These are phyloP conservation scores for Hemiscyllium ocellatum DNA, from an alignment of 2,113 vertebrate species.

Conservation along the genomic window DNA sequence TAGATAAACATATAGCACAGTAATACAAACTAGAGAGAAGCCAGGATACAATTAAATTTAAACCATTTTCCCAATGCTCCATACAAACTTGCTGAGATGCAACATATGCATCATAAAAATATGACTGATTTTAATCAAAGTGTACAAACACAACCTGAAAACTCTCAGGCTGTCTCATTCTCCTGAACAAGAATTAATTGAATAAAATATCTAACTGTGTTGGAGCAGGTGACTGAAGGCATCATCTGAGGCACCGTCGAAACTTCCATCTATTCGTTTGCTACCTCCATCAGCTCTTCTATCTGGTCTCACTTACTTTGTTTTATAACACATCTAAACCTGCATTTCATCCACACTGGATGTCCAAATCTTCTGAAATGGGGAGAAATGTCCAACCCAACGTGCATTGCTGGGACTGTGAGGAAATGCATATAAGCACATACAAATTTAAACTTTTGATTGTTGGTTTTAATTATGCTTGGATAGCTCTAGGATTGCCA, in stretches of 20 bases:
- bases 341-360: background rate
- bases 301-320: background rate
- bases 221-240: background rate
- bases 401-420: no score
- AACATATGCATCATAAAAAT: background rate
- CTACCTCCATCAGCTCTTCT: background rate
- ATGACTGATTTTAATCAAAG: background rate
- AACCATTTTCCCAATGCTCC: background rate
- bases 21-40: background rate
- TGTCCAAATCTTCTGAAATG: no score
- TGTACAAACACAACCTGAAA: background rate
- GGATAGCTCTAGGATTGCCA: no score
- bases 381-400: no score
- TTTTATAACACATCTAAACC: background rate
- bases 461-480: no score
- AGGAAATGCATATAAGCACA: no score
- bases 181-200: background rate
- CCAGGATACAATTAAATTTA: background rate
- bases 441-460: no score
- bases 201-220: background rate
- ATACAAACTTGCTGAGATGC: background rate
- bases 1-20: background rate
- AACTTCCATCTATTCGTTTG: background rate
- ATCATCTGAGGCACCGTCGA: background rate
- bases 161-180: background rate